These are phyloP conservation scores for Heliornis fulica DNA, from an alignment of 2,113 vertebrate species.

Conservation along the genomic window DNA sequence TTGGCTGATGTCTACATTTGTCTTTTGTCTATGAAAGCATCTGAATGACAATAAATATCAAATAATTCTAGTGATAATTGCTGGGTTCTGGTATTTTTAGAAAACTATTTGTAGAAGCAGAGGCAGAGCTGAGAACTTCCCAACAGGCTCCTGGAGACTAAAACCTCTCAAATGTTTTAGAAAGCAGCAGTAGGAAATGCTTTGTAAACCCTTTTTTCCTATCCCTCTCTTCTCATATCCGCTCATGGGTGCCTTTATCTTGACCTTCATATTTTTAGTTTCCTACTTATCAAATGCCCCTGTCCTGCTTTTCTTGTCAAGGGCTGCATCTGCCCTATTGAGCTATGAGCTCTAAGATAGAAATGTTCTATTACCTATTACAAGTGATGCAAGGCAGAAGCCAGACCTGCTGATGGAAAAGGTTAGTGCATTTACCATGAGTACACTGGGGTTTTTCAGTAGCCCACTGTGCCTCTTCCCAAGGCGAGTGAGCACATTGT, in stretches of 20 bases:
- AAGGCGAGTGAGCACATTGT: background rate
- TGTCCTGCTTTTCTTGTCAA: background rate
- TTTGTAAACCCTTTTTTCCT: background rate
- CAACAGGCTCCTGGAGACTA: background rate
- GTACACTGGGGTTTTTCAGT: background rate
- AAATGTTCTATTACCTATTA: background rate
- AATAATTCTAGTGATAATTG: slow-evolving; percentile 2
- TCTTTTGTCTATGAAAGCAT: background rate
- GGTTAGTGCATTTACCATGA: background rate
- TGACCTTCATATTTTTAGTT: background rate
- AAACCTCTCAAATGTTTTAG: background rate
- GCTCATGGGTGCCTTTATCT: background rate
- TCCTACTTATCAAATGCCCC: background rate
- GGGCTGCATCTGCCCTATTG: background rate
- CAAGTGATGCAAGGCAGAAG: background rate
- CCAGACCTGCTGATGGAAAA: background rate
- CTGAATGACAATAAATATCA: slow-evolving; percentile 10
- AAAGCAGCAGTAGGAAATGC: background rate
- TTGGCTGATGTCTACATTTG: background rate
- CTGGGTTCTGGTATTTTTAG: slow-evolving; percentile 20
- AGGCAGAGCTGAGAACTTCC: background rate
- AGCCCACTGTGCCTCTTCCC: background rate
- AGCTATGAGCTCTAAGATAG: background rate
- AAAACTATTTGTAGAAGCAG: slow-evolving; percentile 32
- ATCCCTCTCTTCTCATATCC: background rate